Percentiles rank a stretch among this genome's conserved stretches.
Evolutionary conservation across 2,888 invertebrate genomes (phyloP).

Genomic region (Aricia artaxerxes): DNA sequence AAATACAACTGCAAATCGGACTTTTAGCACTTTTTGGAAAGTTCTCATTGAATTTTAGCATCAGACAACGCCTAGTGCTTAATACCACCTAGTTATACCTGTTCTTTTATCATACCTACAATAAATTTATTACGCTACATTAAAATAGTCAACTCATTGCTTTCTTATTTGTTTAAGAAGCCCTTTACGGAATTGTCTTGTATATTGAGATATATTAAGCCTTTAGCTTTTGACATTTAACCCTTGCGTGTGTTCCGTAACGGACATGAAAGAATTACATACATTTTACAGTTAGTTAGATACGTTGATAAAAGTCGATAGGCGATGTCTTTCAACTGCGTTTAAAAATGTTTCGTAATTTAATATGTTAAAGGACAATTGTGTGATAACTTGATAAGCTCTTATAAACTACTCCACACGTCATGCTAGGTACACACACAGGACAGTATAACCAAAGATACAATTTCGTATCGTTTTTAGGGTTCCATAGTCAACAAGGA

Average conservation of each 20-base stretch:
- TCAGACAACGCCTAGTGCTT: no score
- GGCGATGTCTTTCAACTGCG: background rate
- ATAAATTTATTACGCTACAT: no score
- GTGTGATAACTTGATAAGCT: background rate
- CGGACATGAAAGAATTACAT: background rate
- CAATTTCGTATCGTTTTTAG: background rate
- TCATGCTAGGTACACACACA: background rate
- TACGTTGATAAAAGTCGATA: slow-evolving; percentile 6
- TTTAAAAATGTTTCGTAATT: background rate
- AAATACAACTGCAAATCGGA: no score
- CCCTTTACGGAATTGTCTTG: background rate
- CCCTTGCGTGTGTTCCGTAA: background rate
- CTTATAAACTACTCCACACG: background rate
- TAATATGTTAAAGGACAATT: background rate
- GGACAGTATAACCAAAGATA: background rate
- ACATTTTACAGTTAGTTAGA: background rate
- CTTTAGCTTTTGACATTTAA: background rate
- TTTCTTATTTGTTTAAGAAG: background rate
- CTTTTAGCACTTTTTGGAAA: no score
- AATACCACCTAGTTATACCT: no score
- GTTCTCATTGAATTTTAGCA: no score
- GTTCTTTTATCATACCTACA: no score
- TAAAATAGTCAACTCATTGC: background rate
- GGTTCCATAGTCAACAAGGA: no score
- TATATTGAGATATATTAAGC: background rate